These are phyloP conservation scores for Heterotis niloticus DNA, from an alignment of 2,113 vertebrate genomes.

Conservation along the genomic window DNA sequence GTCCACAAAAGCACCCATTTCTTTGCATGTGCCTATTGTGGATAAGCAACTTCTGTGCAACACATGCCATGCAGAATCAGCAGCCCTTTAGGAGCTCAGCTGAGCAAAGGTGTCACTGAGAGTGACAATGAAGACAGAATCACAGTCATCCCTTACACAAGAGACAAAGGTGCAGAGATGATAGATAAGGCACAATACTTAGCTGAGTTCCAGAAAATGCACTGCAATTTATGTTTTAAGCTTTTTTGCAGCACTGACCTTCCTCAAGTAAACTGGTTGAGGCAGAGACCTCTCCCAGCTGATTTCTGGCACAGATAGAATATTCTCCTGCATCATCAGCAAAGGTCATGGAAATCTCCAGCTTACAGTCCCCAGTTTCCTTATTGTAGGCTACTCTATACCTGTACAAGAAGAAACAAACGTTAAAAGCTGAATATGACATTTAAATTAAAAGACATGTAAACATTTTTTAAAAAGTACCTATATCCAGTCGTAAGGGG, in stretches of 20 bases:
- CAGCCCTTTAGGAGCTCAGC: too few relatives aligned
- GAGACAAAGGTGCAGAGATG: too few relatives aligned
- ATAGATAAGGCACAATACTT: too few relatives aligned
- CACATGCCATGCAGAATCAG: too few relatives aligned
- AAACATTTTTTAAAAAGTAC: too few relatives aligned
- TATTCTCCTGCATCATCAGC: conserved; percentile 93
- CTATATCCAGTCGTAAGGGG: conserved; percentile 84
- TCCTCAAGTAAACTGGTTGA: conserved; percentile 82
- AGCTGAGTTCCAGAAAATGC: too few relatives aligned
- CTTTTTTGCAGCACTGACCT: conserved; percentile 61
- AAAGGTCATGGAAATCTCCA: conserved; percentile 96
- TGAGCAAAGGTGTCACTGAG: too few relatives aligned
- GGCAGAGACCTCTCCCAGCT: conserved; percentile 79
- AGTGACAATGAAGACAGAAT: too few relatives aligned
- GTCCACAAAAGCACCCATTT: neutral
- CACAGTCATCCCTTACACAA: too few relatives aligned
- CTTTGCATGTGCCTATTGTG: neutral
- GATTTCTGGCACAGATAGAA: conserved; percentile 76
- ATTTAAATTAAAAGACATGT: neutral
- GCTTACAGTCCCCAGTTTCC: conserved; percentile 81
- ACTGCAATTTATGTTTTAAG: neutral
- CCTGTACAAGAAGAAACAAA: conserved; percentile 51
- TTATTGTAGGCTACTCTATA: conserved; percentile 85
- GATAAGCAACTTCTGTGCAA: neutral
- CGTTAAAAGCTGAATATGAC: neutral